Evolutionary conservation across 2,113 vertebrate species (phyloP).

Genomic region (Rana temporaria): DNA sequence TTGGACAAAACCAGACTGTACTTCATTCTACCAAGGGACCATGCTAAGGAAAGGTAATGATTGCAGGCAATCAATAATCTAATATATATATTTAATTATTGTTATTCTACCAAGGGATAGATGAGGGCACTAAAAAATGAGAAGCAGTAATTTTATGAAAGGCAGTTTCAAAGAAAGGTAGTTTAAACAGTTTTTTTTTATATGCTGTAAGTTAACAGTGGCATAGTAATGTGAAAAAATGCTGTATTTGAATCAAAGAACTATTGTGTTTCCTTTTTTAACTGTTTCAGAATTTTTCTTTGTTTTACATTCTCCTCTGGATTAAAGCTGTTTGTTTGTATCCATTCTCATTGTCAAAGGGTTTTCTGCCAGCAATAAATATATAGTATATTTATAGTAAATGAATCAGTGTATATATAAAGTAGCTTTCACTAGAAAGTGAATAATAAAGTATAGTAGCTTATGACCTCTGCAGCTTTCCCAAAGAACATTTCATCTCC

Average conservation of each 20-base stretch:
- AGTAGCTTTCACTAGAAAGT: too few species aligned
- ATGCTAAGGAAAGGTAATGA: conserved; percentile 40
- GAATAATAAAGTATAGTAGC: too few species aligned
- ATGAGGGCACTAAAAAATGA: conserved; percentile 38
- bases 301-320: too few species aligned
- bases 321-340: too few species aligned
- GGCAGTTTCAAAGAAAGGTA: conserved; percentile 23
- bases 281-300: too few species aligned
- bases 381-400: too few species aligned
- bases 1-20: conserved; percentile 26
- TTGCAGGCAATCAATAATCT: conserved; percentile 50
- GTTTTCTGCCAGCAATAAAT: too few species aligned
- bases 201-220: conserved; percentile 4
- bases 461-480: too few species aligned
- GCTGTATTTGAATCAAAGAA: background rate
- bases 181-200: conserved; percentile 23
- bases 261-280: background rate
- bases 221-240: conserved; percentile 12
- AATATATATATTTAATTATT: conserved; percentile 46
- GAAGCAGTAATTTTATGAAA: conserved; percentile 32
- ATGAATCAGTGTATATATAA: too few species aligned
- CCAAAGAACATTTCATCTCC: too few species aligned
- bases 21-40: conserved; percentile 21
- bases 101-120: conserved; percentile 22
- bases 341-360: too few species aligned